phyloP scores from a whole-genome alignment of 2,888 invertebrate species.

The Xestoiulus laeticollis region DNA sequence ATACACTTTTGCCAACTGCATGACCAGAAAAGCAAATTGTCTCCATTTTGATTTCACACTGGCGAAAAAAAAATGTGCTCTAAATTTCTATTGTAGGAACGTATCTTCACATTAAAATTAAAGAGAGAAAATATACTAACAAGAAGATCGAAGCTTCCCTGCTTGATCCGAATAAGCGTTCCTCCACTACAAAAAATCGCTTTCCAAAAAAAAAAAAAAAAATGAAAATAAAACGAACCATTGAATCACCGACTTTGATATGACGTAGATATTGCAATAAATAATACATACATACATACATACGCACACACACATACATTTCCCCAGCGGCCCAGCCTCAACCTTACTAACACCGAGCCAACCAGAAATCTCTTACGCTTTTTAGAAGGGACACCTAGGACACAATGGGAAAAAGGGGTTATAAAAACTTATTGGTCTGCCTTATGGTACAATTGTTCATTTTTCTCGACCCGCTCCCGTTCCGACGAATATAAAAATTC shows the following conservation, averaged over 20 bases:
- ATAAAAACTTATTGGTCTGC: constrained; percentile 37
- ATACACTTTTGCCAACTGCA: neutral
- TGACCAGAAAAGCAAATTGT: neutral
- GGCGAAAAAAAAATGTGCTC: neutral
- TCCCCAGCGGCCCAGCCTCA: constrained; percentile 37
- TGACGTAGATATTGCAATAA: constrained; percentile 48
- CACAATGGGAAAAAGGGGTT: neutral
- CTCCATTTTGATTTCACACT: neutral
- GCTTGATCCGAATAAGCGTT: constrained; percentile 21
- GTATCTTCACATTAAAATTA: neutral
- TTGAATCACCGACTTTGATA: constrained; percentile 44
- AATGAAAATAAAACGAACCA: constrained; percentile 16
- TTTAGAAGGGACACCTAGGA: neutral
- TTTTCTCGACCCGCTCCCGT: neutral
- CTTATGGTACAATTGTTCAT: constrained; percentile 34
- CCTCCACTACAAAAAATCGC: constrained; percentile 18
- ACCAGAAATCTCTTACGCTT: neutral
- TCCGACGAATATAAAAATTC: neutral
- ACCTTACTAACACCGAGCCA: constrained; percentile 33
- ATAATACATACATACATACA: constrained; percentile 31
- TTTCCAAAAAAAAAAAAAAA: neutral
- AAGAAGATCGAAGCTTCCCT: constrained; percentile 5
- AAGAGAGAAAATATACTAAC: neutral
- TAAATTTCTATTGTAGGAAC: constrained; percentile 11
- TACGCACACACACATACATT: constrained; percentile 7